A percentile compares a stretch with the other conserved stretches of the same genome.
phyloP scores from a whole-genome alignment of 2,888 invertebrate genomes.

The Caradrina clavipalpis region DNA sequence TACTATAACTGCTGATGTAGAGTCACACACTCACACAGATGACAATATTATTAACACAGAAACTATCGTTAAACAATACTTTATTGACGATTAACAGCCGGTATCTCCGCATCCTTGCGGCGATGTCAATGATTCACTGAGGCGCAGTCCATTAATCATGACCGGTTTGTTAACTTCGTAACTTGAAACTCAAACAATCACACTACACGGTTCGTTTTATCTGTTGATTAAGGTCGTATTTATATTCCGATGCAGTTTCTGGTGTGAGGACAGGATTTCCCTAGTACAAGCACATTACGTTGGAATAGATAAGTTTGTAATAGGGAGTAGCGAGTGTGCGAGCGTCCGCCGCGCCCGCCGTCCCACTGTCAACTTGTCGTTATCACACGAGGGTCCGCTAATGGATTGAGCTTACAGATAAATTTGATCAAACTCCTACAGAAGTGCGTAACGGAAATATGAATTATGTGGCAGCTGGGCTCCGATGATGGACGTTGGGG shows the following conservation, averaged over 20 bases:
- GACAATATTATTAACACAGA: slow-evolving; percentile 48
- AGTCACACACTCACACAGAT: slow-evolving; percentile 43
- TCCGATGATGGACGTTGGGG: slow-evolving; percentile 59
- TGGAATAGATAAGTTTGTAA: slow-evolving; percentile 65
- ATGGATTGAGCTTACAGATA: slow-evolving; percentile 86
- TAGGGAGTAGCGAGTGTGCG: slow-evolving; percentile 56
- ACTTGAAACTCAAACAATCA: slow-evolving; percentile 69
- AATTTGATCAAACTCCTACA: slow-evolving; percentile 84
- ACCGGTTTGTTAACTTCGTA: slow-evolving; percentile 71
- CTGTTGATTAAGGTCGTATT: slow-evolving; percentile 43
- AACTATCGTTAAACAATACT: slow-evolving; percentile 52
- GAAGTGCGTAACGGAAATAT: slow-evolving; percentile 85
- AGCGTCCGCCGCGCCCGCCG: slow-evolving; percentile 75
- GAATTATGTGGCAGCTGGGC: slow-evolving; percentile 76
- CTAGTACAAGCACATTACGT: slow-evolving; percentile 40
- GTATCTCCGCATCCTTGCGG: slow-evolving; percentile 77
- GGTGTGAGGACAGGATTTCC: slow-evolving; percentile 33
- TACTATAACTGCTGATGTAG: slow-evolving; percentile 19
- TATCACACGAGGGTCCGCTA: slow-evolving; percentile 85
- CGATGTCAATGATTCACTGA: slow-evolving; percentile 79
- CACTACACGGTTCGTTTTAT: slow-evolving; percentile 44
- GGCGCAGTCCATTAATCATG: slow-evolving; percentile 72
- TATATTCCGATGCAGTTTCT: slow-evolving; percentile 33
- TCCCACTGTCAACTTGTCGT: slow-evolving; percentile 79
- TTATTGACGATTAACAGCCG: slow-evolving; percentile 68